phyloP scores from a whole-genome alignment of 2,888 invertebrate species.

The Pasiphila rectangulata region DNA sequence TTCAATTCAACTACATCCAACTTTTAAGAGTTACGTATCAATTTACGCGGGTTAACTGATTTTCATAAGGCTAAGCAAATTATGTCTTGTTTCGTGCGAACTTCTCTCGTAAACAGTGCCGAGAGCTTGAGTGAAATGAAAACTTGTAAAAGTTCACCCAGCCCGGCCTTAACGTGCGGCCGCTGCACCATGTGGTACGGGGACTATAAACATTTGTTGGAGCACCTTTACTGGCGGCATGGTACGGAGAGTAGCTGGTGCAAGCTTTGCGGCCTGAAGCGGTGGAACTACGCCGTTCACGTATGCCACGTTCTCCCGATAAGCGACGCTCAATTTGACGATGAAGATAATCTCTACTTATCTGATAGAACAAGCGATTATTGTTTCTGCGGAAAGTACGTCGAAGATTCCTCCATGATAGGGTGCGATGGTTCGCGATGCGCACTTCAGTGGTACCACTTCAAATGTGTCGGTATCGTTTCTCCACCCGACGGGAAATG shows the following conservation, averaged over 20 bases:
- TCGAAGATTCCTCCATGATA: slow-evolving; percentile 53
- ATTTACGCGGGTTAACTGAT: slow-evolving; percentile 6
- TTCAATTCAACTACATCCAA: not conserved
- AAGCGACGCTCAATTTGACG: slow-evolving; percentile 36
- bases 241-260: slow-evolving; percentile 60
- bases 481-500: slow-evolving; percentile 57
- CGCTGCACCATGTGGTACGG: slow-evolving; percentile 50
- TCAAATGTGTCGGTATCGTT: slow-evolving; percentile 54
- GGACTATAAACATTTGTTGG: slow-evolving; percentile 54
- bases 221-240: slow-evolving; percentile 65
- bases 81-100: slow-evolving; percentile 33
- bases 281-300: slow-evolving; percentile 57
- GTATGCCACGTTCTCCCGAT: slow-evolving; percentile 57
- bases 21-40: not conserved
- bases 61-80: slow-evolving; percentile 15
- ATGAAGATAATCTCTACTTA: slow-evolving; percentile 25
- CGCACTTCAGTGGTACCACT: slow-evolving; percentile 58
- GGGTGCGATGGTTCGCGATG: slow-evolving; percentile 58
- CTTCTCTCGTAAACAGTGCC: slow-evolving; percentile 34
- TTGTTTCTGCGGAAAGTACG: slow-evolving; percentile 54
- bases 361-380: slow-evolving; percentile 42
- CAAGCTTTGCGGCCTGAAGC: slow-evolving; percentile 46
- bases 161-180: slow-evolving; percentile 54
- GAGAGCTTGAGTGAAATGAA: slow-evolving; percentile 37
- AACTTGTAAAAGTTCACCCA: slow-evolving; percentile 36